Evolutionary conservation across 1,140 invertebrate genomes (phyloP), one percentile per base, ranked within the genome.

Genomic region (Procambarus clarkii): DNA sequence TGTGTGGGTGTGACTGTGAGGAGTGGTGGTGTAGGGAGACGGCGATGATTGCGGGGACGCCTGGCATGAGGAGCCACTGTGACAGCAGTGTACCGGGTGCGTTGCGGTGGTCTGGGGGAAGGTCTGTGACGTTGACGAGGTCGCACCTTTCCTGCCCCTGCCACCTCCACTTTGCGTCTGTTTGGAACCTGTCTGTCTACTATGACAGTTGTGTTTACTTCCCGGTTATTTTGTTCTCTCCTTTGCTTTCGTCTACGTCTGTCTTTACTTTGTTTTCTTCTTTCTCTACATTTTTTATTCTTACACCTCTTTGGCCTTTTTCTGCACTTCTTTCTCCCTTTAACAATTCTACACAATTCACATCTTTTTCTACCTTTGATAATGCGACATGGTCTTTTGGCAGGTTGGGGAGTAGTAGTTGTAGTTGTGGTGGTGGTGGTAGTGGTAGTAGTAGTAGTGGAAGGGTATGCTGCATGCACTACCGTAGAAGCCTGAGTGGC

Each of bases 221-320:
- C 69, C 24, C 71, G 83, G 69, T n/a, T 84, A 9, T 64, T 45
- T 79, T 34, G 74, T 48, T 69, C 60, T 50, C 18, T 21, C 54
- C 83, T 58, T 15, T 80, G 60, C 79, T 79, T 78, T 64, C 79
- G 58, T 91, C 82, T 83, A 15, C 76, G 69, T 50, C 64, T 85
- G n/a, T 60, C 45, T 71, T 69, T 85, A 54, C 83, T 85, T 64
- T 69, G 82, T 84, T 79, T 91, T 86, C 77, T 91, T 71, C 64
- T 85, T 24, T 88, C 45, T 5, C 86, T 77, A 58, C 89, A 91
- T 69, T 80, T 91, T 85, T 91, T 91, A 79, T 74, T 79, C 77
- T 91, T 91, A 71, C 89, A 91, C 44, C 69, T 46, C 71, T 91
- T 91, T 79, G n/a, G 89, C 82, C 82, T 74, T 50, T 79, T 86